These are phyloP conservation scores for Andrena haemorrhoa DNA, from an alignment of 2,888 invertebrate genomes.

Conservation along the genomic window DNA sequence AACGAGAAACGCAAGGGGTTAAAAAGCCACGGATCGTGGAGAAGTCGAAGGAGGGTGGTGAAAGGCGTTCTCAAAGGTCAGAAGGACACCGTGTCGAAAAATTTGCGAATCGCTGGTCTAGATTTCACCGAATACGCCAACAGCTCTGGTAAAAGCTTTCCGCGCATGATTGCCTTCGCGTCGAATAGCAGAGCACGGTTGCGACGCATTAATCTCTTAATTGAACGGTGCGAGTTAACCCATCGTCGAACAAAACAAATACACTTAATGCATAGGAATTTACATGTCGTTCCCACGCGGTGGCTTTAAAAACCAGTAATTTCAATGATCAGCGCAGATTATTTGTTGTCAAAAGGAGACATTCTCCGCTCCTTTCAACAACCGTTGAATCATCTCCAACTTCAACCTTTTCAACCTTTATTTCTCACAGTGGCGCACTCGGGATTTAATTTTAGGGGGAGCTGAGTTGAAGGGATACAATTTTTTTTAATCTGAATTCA, in stretches of 20 bases:
- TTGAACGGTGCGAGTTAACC: not conserved
- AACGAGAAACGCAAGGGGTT: not conserved
- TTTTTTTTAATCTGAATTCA: too few species aligned
- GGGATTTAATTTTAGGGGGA: too few species aligned
- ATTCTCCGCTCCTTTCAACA: not conserved
- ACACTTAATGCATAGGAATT: not conserved
- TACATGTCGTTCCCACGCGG: not conserved
- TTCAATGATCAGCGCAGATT: too few species aligned
- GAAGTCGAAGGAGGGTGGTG: not conserved
- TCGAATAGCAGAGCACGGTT: not conserved
- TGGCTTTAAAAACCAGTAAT: too few species aligned
- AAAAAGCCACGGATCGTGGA: not conserved
- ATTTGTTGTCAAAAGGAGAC: not conserved
- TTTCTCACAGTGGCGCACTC: too few species aligned
- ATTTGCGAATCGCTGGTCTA: conserved; percentile 17
- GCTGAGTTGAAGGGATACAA: too few species aligned
- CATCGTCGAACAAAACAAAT: not conserved
- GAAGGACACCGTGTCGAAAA: conserved; percentile 33
- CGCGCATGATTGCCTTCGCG: not conserved
- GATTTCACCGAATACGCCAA: conserved; percentile 29
- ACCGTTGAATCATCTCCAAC: not conserved
- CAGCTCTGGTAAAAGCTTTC: not conserved
- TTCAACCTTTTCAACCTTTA: too few species aligned
- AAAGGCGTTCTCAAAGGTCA: conserved; percentile 30
- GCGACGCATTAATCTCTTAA: not conserved